A percentile compares a stretch with the other conserved stretches of the same genome.
phyloP scores from a whole-genome alignment of 2,888 invertebrate genomes.

The Troides aeacus region DNA sequence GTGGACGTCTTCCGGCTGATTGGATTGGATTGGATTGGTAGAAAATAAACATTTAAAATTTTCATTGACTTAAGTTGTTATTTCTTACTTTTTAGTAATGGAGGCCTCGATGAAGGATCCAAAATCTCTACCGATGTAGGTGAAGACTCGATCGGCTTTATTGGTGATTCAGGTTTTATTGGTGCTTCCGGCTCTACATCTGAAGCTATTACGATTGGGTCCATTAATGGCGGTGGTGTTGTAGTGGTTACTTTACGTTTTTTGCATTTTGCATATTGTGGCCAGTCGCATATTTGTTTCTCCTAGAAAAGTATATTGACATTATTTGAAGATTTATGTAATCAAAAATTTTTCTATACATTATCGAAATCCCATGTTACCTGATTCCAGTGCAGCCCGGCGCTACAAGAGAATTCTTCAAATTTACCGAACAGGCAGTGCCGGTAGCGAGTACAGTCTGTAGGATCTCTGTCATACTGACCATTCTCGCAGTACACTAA shows the following conservation, averaged over 20 bases:
- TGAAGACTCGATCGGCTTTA: slow-evolving; percentile 46
- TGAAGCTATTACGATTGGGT: slow-evolving; percentile 28
- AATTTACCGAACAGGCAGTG: slow-evolving; percentile 90
- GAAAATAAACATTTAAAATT: background rate
- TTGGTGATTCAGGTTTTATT: slow-evolving; percentile 28
- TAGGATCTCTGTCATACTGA: slow-evolving; percentile 82
- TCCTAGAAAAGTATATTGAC: slow-evolving; percentile 54
- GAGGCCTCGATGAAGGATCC: slow-evolving; percentile 49
- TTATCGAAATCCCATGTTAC: slow-evolving; percentile 52
- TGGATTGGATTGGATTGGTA: too few relatives aligned
- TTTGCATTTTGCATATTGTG: slow-evolving; percentile 81
- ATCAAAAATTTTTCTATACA: background rate
- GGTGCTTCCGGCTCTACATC: slow-evolving; percentile 34
- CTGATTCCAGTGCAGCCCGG: slow-evolving; percentile 87
- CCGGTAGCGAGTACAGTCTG: slow-evolving; percentile 86
- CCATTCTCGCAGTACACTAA: slow-evolving; percentile 80
- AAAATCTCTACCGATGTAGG: slow-evolving; percentile 56
- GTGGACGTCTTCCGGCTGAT: too few relatives aligned
- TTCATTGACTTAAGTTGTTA: background rate
- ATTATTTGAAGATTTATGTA: background rate
- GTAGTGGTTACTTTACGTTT: slow-evolving; percentile 44
- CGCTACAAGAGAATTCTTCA: slow-evolving; percentile 85
- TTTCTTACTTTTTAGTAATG: slow-evolving; percentile 58
- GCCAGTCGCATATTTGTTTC: slow-evolving; percentile 86
- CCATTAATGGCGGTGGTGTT: slow-evolving; percentile 33